Percentiles rank a stretch among this genome's conserved stretches.
Conservation (phyloP, 2,797 vertebrate genomes). For the Lutjanus argentimaculatus region DNA sequence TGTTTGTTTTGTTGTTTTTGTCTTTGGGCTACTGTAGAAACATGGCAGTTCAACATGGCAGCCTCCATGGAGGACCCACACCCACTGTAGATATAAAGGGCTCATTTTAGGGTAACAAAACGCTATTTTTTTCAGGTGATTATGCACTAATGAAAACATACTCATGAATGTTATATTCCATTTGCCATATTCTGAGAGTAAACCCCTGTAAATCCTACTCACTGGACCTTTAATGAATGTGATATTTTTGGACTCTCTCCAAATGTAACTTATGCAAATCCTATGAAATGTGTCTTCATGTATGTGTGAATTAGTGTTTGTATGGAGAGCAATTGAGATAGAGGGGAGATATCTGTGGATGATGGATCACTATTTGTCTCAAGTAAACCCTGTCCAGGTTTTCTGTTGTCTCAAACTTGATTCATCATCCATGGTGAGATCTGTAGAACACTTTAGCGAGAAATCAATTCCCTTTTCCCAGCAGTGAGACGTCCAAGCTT, state of each 20-base stretch:
- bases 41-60: too few relatives aligned
- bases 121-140: too few relatives aligned
- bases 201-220: too few relatives aligned
- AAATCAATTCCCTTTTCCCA: conserved; percentile 86
- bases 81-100: too few relatives aligned
- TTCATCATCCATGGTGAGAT: conserved; percentile 77
- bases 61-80: too few relatives aligned
- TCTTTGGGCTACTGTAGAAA: too few relatives aligned
- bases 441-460: conserved; percentile 76
- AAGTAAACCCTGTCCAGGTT: conserved; percentile 71
- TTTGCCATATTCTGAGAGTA: too few relatives aligned
- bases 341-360: conserved; percentile 13
- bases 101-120: too few relatives aligned
- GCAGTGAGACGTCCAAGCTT: conserved; percentile 70
- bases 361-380: conserved; percentile 74
- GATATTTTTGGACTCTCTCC: background rate
- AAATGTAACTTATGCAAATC: conserved; percentile 22
- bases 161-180: too few relatives aligned
- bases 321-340: conserved; percentile 42
- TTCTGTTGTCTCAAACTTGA: conserved; percentile 78
- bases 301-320: conserved; percentile 30
- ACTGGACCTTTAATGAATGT: background rate
- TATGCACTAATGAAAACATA: too few relatives aligned
- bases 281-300: too few relatives aligned
- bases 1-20: too few relatives aligned